A percentile compares a stretch with the other conserved stretches of the same genome.
Evolutionary conservation across 1,140 invertebrate species (phyloP).

Genomic region (Trialeurodes vaporariorum): DNA sequence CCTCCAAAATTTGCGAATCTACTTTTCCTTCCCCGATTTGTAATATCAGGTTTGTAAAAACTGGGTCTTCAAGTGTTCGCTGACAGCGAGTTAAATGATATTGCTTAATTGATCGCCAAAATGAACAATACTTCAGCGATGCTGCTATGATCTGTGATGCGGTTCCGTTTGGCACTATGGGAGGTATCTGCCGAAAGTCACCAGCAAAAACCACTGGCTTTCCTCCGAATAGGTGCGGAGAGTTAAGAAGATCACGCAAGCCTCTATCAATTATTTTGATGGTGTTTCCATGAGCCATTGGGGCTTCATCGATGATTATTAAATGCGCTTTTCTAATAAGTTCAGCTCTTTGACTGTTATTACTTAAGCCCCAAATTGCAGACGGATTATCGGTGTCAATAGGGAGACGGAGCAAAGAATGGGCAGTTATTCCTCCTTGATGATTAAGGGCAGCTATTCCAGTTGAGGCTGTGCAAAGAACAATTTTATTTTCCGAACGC

Average conservation of each 20-base stretch:
- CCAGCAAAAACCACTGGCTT: slow-evolving; percentile 26
- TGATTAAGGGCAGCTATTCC: slow-evolving; percentile 23
- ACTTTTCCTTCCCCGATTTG: slow-evolving; percentile 17
- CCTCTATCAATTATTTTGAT: slow-evolving; percentile 22
- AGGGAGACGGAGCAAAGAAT: slow-evolving; percentile 15
- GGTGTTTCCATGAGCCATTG: slow-evolving; percentile 25
- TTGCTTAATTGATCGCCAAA: slow-evolving; percentile 16
- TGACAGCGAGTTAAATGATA: slow-evolving; percentile 18
- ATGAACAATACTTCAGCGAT: slow-evolving; percentile 17
- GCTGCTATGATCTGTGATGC: slow-evolving; percentile 21
- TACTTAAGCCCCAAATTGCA: slow-evolving; percentile 16
- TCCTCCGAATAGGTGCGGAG: slow-evolving; percentile 24
- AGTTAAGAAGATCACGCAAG: slow-evolving; percentile 20
- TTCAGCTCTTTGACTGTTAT: slow-evolving; percentile 11
- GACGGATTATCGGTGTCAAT: slow-evolving; percentile 13
- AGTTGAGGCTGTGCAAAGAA: slow-evolving; percentile 20
- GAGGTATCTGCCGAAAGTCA: slow-evolving; percentile 25
- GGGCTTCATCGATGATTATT: slow-evolving; percentile 30
- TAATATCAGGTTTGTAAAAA: slow-evolving; percentile 17
- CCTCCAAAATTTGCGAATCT: slow-evolving; percentile 14
- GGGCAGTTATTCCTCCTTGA: slow-evolving; percentile 15
- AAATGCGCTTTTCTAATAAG: slow-evolving; percentile 19
- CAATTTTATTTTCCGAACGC: slow-evolving; percentile 12
- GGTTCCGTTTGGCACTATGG: slow-evolving; percentile 20
- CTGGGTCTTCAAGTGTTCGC: slow-evolving; percentile 14